phyloP scores from a whole-genome alignment of 2,113 vertebrate genomes.

The Butastur rufipennis region DNA sequence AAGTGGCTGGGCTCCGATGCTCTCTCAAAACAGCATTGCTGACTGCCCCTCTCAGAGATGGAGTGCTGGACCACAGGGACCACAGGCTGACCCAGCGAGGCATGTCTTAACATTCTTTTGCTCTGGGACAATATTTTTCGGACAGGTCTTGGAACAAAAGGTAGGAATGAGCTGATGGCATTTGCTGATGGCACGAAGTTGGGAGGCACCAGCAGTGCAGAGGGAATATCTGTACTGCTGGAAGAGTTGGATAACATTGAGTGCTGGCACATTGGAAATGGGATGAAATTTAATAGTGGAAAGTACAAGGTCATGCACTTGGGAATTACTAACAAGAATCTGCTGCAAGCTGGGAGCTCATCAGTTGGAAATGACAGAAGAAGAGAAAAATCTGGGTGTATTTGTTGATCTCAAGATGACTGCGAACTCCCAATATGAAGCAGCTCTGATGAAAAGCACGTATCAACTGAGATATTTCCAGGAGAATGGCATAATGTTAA shows the following conservation, averaged over 20 bases:
- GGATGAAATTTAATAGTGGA: slow-evolving; percentile 42
- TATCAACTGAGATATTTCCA: not conserved
- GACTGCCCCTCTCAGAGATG: not conserved
- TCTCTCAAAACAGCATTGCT: not conserved
- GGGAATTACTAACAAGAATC: slow-evolving; percentile 15
- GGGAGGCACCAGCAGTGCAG: not conserved
- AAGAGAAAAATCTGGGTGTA: slow-evolving; percentile 12
- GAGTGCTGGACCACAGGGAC: too few species aligned
- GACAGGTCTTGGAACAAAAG: not conserved
- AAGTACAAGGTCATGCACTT: slow-evolving; percentile 28
- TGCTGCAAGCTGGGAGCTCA: slow-evolving; percentile 16
- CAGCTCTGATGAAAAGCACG: not conserved
- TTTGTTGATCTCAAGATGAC: not conserved
- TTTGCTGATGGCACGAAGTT: not conserved
- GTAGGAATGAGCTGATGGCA: not conserved
- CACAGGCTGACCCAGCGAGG: not conserved
- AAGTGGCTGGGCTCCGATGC: not conserved
- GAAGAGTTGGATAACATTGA: not conserved
- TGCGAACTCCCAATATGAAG: not conserved
- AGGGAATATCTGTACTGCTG: not conserved
- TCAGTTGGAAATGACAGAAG: not conserved
- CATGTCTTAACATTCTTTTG: fast-evolving
- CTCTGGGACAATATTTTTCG: not conserved
- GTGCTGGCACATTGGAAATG: slow-evolving; percentile 11
- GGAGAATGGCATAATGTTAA: not conserved